These are phyloP conservation scores for Hypocryptadius cinnamomeus DNA, from an alignment of 2,113 vertebrate species.

Conservation along the genomic window DNA sequence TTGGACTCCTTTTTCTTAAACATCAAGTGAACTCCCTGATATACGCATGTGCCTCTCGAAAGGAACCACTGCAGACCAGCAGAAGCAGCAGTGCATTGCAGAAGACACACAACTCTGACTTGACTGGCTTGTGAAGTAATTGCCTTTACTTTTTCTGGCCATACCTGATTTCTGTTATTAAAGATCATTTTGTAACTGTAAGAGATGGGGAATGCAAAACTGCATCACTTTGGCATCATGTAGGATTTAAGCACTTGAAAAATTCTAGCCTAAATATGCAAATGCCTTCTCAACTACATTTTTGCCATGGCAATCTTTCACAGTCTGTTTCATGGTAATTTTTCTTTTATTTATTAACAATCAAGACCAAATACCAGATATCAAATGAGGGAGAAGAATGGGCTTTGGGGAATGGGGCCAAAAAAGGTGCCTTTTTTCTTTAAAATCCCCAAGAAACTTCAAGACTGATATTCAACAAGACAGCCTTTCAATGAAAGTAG, in stretches of 20 bases:
- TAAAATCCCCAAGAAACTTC: not conserved
- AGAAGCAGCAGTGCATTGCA: not conserved
- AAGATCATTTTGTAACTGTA: not conserved
- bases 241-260: not conserved
- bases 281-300: not conserved
- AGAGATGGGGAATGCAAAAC: not conserved
- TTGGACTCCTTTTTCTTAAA: not conserved
- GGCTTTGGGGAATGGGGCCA: not conserved
- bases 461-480: not conserved
- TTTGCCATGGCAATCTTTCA: not conserved
- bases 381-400: not conserved
- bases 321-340: not conserved
- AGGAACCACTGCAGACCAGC: not conserved
- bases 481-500: not conserved
- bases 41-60: fast-evolving
- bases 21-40: not conserved
- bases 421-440: not conserved
- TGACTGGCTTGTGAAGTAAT: not conserved
- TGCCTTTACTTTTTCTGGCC: not conserved
- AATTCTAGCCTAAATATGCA: not conserved
- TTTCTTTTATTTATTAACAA: not conserved
- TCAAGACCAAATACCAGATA: not conserved
- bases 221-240: not conserved
- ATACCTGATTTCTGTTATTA: not conserved
- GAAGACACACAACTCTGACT: not conserved